Percentiles rank a stretch among this genome's conserved stretches.
Evolutionary conservation across 2,888 invertebrate species (phyloP).

Genomic region (Aradus depressus): DNA sequence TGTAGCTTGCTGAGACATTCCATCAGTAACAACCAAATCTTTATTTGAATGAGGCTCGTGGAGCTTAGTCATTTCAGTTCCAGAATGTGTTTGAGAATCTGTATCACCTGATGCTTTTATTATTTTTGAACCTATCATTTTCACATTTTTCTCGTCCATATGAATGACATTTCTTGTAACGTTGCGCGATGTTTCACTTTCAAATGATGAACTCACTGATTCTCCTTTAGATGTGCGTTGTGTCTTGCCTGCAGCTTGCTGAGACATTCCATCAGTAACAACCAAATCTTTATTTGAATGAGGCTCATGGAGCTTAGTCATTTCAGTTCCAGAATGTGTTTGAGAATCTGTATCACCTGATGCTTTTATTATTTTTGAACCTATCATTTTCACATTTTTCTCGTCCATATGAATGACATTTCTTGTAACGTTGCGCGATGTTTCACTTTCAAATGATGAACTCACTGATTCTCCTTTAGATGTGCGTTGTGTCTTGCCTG

Average conservation of each 20-base stretch:
- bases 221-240: too few species aligned
- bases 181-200: background rate
- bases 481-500: background rate
- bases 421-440: background rate
- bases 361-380: slow-evolving; percentile 15
- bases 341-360: background rate
- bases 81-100: background rate
- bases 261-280: too few species aligned
- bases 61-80: background rate
- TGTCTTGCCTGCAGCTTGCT: too few species aligned
- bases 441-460: background rate
- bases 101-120: slow-evolving; percentile 5
- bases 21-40: too few species aligned
- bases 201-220: too few species aligned
- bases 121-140: slow-evolving; percentile 12
- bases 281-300: too few species aligned
- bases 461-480: too few species aligned
- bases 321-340: too few species aligned
- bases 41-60: background rate
- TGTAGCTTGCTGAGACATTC: too few species aligned
- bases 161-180: background rate
- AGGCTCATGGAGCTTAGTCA: background rate
- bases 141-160: background rate
- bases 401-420: background rate
- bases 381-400: slow-evolving; percentile 3